These are phyloP conservation scores for Octodonta nipae DNA, from an alignment of 2,888 invertebrate species.

Conservation along the genomic window DNA sequence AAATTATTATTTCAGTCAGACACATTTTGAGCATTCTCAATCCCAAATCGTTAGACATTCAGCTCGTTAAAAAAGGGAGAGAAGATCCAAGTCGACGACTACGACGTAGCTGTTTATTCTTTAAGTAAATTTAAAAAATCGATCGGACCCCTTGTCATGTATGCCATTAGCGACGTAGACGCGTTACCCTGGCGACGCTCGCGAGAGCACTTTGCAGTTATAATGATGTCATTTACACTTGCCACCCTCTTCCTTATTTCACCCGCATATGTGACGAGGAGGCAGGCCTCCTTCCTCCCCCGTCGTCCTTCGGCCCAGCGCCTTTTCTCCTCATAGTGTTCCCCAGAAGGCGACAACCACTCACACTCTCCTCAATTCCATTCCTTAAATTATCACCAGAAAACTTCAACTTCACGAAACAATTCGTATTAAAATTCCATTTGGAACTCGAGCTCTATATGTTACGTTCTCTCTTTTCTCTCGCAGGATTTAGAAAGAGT, in stretches of 20 bases:
- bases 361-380: constrained; percentile 13
- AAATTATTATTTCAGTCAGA: no score
- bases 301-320: constrained; percentile 8
- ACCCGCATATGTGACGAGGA: constrained; percentile 29
- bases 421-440: constrained; percentile 25
- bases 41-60: neutral
- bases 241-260: constrained; percentile 35
- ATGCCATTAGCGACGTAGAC: constrained; percentile 36
- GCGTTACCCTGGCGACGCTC: constrained; percentile 37
- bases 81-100: constrained; percentile 6
- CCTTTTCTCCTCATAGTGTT: constrained; percentile 9
- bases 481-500: no score
- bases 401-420: constrained; percentile 19
- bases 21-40: no score
- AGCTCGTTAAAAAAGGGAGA: neutral
- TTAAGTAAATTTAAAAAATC: constrained; percentile 39
- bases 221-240: constrained; percentile 41
- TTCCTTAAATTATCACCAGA: constrained; percentile 19
- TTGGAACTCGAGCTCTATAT: constrained; percentile 15
- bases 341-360: constrained; percentile 8
- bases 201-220: constrained; percentile 39
- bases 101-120: constrained; percentile 33
- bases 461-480: constrained; percentile 5
- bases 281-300: neutral
- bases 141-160: constrained; percentile 39